phyloP scores from a whole-genome alignment of 2,113 vertebrate genomes.

The Pycnonotus jocosus region DNA sequence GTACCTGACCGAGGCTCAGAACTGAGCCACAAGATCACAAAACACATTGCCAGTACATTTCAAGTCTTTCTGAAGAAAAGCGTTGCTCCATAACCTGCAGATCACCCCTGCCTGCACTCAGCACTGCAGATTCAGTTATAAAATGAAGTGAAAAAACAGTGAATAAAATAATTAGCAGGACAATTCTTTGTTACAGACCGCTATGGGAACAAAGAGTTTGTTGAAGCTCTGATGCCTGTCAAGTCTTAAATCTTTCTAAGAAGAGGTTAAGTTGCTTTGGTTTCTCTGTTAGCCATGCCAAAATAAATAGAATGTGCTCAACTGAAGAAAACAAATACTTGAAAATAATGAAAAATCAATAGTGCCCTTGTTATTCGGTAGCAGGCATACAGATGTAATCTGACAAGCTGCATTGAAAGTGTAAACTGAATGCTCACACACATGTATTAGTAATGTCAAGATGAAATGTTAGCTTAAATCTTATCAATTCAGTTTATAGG shows the following conservation, averaged over 20 bases:
- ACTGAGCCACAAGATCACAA: not conserved
- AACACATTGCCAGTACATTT: not conserved
- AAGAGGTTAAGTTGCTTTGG: conserved; percentile 17
- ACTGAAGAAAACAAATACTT: conserved; percentile 63
- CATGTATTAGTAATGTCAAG: conserved; percentile 39
- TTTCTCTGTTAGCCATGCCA: conserved; percentile 25
- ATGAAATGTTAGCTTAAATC: conserved; percentile 35
- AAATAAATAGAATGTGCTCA: conserved; percentile 46
- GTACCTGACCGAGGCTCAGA: not conserved
- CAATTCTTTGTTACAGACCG: not conserved
- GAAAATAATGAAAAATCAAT: conserved; percentile 57
- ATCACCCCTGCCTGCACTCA: not conserved
- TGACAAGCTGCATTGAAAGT: conserved; percentile 30
- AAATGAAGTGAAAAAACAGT: not conserved
- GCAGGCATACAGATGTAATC: conserved; percentile 50
- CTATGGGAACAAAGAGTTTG: not conserved
- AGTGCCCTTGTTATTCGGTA: conserved; percentile 54
- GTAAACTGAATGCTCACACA: conserved; percentile 24
- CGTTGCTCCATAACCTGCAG: not conserved
- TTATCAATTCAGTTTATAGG: not conserved
- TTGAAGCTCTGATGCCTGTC: not conserved
- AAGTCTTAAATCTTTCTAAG: conserved; percentile 23
- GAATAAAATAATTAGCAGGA: not conserved
- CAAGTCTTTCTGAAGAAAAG: not conserved
- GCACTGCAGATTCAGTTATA: not conserved